Conservation (phyloP, 1,140 invertebrate genomes). For the Sarcophaga bullata region DNA sequence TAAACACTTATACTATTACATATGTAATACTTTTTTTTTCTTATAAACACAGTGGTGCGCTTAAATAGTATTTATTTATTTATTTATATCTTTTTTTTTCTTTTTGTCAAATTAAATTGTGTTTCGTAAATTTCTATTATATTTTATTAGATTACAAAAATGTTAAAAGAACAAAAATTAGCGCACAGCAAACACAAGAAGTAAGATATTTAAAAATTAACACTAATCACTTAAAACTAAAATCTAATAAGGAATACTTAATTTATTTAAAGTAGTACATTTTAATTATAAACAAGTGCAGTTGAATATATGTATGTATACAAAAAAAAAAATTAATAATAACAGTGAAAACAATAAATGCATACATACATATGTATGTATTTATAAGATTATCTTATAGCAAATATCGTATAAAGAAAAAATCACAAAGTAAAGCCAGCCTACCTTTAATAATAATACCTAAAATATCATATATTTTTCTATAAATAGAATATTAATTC, state of each 20-base stretch:
- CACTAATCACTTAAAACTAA: neutral
- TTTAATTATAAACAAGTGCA: neutral
- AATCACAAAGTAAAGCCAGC: neutral
- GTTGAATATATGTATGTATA: no score
- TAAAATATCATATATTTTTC: neutral
- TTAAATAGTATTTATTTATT: no score
- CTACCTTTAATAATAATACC: neutral
- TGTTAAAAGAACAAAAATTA: neutral
- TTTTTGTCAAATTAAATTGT: neutral
- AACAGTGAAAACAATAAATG: no score
- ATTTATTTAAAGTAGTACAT: neutral
- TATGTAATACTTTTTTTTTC: no score
- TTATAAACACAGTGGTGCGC: no score
- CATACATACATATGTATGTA: no score
- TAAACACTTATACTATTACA: no score
- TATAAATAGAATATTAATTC: neutral
- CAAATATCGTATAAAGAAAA: neutral
- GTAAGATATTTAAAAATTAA: conserved; percentile 4
- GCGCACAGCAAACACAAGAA: conserved; percentile 7
- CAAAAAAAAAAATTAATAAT: no score
- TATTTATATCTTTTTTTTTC: no score
- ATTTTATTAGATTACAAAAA: neutral
- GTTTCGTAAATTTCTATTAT: neutral
- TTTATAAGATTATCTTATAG: neutral
- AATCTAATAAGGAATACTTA: neutral